phyloP scores from a whole-genome alignment of 30 jellyfish, hydroid and myxozoan genomes.

The Sanderia malayensis region DNA sequence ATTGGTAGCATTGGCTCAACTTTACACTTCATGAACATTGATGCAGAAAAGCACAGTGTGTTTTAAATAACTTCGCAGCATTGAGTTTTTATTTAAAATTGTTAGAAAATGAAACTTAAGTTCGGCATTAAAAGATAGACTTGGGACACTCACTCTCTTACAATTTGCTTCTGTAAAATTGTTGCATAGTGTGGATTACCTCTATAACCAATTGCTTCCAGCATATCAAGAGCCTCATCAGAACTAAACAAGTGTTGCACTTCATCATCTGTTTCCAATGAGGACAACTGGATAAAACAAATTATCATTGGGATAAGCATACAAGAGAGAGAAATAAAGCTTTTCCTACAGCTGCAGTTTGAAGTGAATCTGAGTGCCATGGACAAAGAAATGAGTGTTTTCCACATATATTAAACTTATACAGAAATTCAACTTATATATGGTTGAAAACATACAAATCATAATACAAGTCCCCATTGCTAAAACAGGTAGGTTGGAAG shows the following conservation, averaged over 20 bases:
- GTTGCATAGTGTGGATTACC: slow-evolving; percentile 28
- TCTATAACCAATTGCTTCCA: slow-evolving; percentile 37
- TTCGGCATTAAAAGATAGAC: background rate
- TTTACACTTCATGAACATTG: background rate
- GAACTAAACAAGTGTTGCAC: slow-evolving; percentile 1
- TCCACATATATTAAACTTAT: too few relatives aligned
- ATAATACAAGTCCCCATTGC: background rate
- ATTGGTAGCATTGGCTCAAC: background rate
- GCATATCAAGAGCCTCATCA: slow-evolving; percentile 22
- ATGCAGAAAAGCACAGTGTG: background rate
- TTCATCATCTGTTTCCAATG: slow-evolving; percentile 1
- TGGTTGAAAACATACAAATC: background rate
- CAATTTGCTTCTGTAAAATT: slow-evolving; percentile 1
- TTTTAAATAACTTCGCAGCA: background rate
- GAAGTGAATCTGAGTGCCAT: too few relatives aligned
- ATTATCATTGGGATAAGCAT: background rate
- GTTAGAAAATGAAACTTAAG: background rate
- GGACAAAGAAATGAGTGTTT: too few relatives aligned
- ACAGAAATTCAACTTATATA: background rate
- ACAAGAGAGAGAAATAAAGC: background rate
- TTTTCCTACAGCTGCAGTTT: background rate
- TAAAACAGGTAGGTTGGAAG: background rate
- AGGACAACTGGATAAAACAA: slow-evolving; percentile 7
- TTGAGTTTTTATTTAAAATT: background rate
- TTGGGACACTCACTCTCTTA: background rate